Evolutionary conservation across 2,888 invertebrate species (phyloP).

Genomic region (Lordiphosa andalusiaca): DNA sequence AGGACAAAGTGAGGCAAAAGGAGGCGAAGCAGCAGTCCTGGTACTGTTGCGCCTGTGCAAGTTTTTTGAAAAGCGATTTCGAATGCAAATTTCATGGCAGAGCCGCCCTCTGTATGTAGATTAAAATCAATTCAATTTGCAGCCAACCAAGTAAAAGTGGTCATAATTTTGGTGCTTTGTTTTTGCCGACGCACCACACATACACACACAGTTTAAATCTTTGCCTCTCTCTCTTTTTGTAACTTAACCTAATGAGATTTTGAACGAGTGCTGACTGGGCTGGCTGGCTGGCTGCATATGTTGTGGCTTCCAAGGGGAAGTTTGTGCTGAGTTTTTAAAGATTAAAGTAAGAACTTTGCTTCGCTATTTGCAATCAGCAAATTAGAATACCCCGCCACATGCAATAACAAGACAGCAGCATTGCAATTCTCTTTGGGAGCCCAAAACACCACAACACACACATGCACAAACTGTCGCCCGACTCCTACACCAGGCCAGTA

Average conservation of each 20-base stretch:
- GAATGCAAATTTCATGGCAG: slow-evolving; percentile 68
- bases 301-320: too few species aligned
- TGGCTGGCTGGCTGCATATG: slow-evolving; percentile 17
- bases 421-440: too few species aligned
- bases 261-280: slow-evolving; percentile 58
- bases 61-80: slow-evolving; percentile 63
- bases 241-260: slow-evolving; percentile 69
- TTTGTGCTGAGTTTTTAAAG: too few species aligned
- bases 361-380: too few species aligned
- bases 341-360: too few species aligned
- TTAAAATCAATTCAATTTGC: slow-evolving; percentile 76
- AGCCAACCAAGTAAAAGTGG: slow-evolving; percentile 65
- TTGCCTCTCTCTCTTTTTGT: slow-evolving; percentile 26
- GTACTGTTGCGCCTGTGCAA: slow-evolving; percentile 36
- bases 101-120: slow-evolving; percentile 34
- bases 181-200: slow-evolving; percentile 16
- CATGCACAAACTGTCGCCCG: slow-evolving; percentile 2
- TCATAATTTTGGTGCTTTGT: slow-evolving; percentile 64
- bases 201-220: not conserved
- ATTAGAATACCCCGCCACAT: too few species aligned
- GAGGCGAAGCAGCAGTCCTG: slow-evolving; percentile 11
- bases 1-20: slow-evolving; percentile 18
- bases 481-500: not conserved
- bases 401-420: not conserved
- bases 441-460: not conserved